These are phyloP conservation scores for Drosophila suboccidentalis DNA, from an alignment of 2,888 invertebrate species.

Conservation along the genomic window DNA sequence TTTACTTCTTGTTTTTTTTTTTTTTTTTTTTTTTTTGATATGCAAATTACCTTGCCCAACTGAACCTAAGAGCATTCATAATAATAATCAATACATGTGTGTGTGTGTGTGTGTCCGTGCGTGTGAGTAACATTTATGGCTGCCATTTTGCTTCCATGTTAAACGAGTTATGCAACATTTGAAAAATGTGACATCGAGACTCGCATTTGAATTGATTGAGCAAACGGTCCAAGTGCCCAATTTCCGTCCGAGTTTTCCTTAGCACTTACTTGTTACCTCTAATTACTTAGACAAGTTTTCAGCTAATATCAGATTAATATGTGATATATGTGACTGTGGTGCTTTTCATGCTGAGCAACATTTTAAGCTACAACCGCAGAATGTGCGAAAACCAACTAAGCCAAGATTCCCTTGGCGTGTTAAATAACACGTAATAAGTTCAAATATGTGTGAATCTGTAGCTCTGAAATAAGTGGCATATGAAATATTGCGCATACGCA, in stretches of 20 bases:
- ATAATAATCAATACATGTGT: constrained; percentile 47
- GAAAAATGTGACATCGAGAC: constrained; percentile 25
- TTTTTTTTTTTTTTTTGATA: constrained; percentile 10
- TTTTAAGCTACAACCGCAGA: constrained; percentile 17
- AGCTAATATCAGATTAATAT: constrained; percentile 17
- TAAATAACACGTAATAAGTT: constrained; percentile 15
- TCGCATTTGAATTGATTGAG: constrained; percentile 47
- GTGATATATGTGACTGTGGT: neutral
- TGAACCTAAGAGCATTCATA: constrained; percentile 26
- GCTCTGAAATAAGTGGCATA: constrained; percentile 35
- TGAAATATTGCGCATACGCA: constrained; percentile 56
- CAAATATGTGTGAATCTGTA: constrained; percentile 13
- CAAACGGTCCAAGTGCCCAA: constrained; percentile 34
- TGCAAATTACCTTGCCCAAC: constrained; percentile 54
- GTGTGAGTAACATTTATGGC: constrained; percentile 41
- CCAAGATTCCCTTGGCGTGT: constrained; percentile 9
- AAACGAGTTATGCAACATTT: constrained; percentile 45
- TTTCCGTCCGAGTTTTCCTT: constrained; percentile 19
- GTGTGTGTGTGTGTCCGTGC: constrained; percentile 19
- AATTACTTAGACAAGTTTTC: constrained; percentile 48
- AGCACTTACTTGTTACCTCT: constrained; percentile 30
- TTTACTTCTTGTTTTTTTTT: constrained; percentile 33
- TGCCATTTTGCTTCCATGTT: constrained; percentile 43
- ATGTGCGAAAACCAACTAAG: constrained; percentile 28
- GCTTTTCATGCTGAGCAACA: constrained; percentile 3